phyloP scores from a whole-genome alignment of 2,888 invertebrate genomes.

The Idaea aversata region DNA sequence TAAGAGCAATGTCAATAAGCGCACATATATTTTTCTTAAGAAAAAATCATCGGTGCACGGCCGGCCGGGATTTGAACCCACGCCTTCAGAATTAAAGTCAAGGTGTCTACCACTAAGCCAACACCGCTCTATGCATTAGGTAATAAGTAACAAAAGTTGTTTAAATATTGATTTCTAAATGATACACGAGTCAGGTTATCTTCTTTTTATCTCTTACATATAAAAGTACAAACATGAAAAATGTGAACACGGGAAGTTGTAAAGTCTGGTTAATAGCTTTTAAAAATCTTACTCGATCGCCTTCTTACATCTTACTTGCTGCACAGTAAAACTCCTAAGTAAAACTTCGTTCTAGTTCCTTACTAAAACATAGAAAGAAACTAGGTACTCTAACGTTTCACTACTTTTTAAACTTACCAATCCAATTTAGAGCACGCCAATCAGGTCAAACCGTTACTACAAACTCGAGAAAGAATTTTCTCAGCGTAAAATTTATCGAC shows the following conservation, averaged over 20 bases:
- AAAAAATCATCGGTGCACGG: no score
- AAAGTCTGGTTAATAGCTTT: neutral
- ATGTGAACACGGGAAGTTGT: neutral
- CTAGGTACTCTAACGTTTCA: neutral
- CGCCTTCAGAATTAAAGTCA: no score
- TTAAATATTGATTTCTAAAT: no score
- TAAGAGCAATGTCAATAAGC: no score
- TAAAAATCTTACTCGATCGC: neutral
- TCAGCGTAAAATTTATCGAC: neutral
- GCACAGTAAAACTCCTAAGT: neutral
- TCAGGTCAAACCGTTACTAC: neutral
- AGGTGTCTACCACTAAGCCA: no score
- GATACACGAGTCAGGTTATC: neutral
- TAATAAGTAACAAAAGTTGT: no score
- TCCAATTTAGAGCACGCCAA: neutral
- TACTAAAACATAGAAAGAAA: neutral
- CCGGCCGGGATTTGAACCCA: no score
- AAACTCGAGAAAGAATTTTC: neutral
- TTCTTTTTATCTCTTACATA: neutral
- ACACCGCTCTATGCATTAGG: no score
- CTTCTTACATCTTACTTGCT: neutral
- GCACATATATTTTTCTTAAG: no score
- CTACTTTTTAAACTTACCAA: neutral
- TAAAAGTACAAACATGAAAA: neutral
- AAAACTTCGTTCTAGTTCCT: neutral